phyloP scores from a whole-genome alignment of 1,140 invertebrate species.

The Harlomillsia oculata region DNA sequence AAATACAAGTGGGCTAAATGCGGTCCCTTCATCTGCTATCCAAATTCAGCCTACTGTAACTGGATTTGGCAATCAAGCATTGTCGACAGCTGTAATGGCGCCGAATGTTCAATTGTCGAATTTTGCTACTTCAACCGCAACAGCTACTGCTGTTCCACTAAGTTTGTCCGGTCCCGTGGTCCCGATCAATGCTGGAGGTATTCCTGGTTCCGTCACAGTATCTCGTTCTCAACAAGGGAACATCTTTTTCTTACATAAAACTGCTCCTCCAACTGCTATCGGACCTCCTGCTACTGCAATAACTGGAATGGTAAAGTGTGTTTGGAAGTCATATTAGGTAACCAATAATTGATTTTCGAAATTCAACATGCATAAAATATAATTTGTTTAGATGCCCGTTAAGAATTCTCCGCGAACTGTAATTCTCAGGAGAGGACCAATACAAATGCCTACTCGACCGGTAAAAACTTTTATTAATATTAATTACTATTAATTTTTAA shows the following conservation, averaged over 20 bases:
- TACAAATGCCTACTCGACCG: conserved; percentile 25
- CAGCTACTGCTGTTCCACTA: not conserved
- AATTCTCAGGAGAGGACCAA: conserved; percentile 19
- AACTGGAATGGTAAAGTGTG: not conserved
- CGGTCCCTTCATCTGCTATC: not conserved
- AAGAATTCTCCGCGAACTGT: conserved; percentile 21
- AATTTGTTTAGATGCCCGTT: conserved; percentile 8
- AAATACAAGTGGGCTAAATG: not conserved
- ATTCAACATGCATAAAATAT: not conserved
- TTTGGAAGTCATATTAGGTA: not conserved
- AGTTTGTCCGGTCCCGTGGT: not conserved
- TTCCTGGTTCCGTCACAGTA: conserved; percentile 7
- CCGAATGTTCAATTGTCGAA: not conserved
- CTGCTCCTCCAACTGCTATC: not conserved
- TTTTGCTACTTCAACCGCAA: conserved; percentile 5
- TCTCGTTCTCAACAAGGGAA: conserved; percentile 9
- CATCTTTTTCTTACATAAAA: conserved; percentile 23
- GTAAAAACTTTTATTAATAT: not conserved
- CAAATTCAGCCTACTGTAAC: conserved; percentile 2
- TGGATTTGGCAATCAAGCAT: too few species aligned
- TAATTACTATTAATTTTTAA: not conserved
- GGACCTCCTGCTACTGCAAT: not conserved
- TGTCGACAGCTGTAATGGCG: not conserved
- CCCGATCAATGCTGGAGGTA: not conserved
- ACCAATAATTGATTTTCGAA: not conserved